phyloP scores from a whole-genome alignment of 2,797 vertebrate species.

The Streptopelia turtur region DNA sequence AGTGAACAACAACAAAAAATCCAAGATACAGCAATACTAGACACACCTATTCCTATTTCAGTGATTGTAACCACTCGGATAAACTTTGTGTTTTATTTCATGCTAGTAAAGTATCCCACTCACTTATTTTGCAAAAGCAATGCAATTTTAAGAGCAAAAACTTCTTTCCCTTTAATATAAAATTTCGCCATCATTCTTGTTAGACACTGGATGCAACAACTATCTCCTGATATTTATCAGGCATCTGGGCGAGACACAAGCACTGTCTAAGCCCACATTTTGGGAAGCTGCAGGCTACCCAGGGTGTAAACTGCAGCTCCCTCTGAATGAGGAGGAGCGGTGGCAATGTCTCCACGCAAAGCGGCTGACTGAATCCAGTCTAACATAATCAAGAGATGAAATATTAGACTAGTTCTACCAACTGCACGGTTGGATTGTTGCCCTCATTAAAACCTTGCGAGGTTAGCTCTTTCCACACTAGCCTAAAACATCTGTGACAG shows the following conservation, averaged over 20 bases:
- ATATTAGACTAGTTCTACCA: not conserved
- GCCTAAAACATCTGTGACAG: not conserved
- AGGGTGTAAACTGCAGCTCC: not conserved
- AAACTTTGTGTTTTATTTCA: not conserved
- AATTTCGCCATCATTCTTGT: not conserved
- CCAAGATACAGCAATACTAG: not conserved
- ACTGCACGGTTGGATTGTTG: not conserved
- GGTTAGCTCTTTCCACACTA: not conserved
- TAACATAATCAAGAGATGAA: not conserved
- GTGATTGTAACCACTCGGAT: not conserved
- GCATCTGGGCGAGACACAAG: not conserved
- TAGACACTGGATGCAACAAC: not conserved
- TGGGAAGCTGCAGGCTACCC: not conserved
- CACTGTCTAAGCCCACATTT: not conserved
- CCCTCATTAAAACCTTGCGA: constrained; percentile 3
- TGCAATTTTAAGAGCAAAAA: not conserved
- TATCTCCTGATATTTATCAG: not conserved
- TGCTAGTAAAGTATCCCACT: not conserved
- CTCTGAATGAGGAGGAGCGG: not conserved
- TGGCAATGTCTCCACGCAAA: not conserved
- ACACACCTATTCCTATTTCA: not conserved
- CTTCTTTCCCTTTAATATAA: not conserved
- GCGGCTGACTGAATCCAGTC: not conserved
- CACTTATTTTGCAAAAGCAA: not conserved
- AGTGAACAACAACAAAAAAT: not conserved